phyloP scores from a whole-genome alignment of 2,113 vertebrate genomes.

The Mus pahari region DNA sequence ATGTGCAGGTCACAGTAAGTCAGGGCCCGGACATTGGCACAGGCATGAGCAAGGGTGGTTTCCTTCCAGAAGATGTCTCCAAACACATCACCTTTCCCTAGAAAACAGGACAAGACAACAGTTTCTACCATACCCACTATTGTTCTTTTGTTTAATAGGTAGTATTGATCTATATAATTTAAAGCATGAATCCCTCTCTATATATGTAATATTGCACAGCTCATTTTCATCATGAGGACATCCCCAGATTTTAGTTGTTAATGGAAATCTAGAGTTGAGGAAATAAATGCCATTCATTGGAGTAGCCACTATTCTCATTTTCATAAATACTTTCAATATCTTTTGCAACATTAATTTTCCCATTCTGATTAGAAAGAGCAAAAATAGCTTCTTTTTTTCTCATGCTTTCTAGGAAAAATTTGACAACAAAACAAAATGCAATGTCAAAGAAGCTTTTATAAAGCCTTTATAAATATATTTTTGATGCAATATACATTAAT shows the following conservation, averaged over 20 bases:
- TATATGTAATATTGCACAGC: not conserved
- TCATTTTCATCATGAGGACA: not conserved
- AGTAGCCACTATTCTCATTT: slow-evolving; percentile 3
- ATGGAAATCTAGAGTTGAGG: not conserved
- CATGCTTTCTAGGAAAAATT: not conserved
- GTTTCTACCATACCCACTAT: not conserved
- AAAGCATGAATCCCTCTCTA: not conserved
- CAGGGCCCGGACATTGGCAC: slow-evolving; percentile 95
- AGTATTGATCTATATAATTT: not conserved
- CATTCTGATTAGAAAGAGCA: slow-evolving; percentile 8
- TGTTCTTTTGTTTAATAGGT: not conserved
- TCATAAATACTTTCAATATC: slow-evolving; percentile 44
- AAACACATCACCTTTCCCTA: slow-evolving; percentile 98
- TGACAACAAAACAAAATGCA: slow-evolving; percentile 44
- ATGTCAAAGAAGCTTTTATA: not conserved
- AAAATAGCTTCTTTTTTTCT: slow-evolving; percentile 2
- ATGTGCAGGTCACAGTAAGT: slow-evolving; percentile 98
- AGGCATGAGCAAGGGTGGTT: slow-evolving; percentile 94
- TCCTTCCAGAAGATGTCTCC: slow-evolving; percentile 99
- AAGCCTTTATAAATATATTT: not conserved
- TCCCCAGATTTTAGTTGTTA: not conserved
- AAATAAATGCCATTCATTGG: slow-evolving; percentile 5
- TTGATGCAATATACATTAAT: not conserved
- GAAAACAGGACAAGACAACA: slow-evolving; percentile 67
- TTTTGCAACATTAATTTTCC: slow-evolving; percentile 19